These are phyloP conservation scores for Todiramphus saurophagus DNA, from an alignment of 2,113 vertebrate genomes.

Conservation along the genomic window DNA sequence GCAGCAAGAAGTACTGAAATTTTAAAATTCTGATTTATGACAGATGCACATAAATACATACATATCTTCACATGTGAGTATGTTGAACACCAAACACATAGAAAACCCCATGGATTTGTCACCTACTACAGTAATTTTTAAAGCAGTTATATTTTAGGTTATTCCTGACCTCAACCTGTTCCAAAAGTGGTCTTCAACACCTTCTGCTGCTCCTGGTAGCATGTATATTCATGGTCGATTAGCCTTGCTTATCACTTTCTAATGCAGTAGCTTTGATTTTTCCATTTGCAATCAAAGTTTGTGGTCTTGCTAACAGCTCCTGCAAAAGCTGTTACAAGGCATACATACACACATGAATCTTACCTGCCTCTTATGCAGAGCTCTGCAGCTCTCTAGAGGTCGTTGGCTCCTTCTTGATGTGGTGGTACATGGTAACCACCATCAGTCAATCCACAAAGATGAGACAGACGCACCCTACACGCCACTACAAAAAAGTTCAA, in stretches of 20 bases:
- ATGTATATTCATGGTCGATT: accelerated
- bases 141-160: not conserved
- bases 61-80: not conserved
- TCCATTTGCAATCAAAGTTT: not conserved
- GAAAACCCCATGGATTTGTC: not conserved
- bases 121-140: not conserved
- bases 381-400: not conserved
- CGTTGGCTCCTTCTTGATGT: not conserved
- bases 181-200: not conserved
- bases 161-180: not conserved
- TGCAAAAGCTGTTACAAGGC: not conserved
- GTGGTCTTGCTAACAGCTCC: not conserved
- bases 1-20: not conserved
- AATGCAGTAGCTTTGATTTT: not conserved
- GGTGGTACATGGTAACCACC: not conserved
- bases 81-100: not conserved
- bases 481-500: not conserved
- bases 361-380: not conserved
- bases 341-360: not conserved
- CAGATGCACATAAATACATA: not conserved
- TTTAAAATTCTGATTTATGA: not conserved
- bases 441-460: not conserved
- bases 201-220: not conserved
- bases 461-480: not conserved
- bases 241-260: not conserved